Conservation (phyloP, 2,888 invertebrate species). For the Pyralis farinalis region DNA sequence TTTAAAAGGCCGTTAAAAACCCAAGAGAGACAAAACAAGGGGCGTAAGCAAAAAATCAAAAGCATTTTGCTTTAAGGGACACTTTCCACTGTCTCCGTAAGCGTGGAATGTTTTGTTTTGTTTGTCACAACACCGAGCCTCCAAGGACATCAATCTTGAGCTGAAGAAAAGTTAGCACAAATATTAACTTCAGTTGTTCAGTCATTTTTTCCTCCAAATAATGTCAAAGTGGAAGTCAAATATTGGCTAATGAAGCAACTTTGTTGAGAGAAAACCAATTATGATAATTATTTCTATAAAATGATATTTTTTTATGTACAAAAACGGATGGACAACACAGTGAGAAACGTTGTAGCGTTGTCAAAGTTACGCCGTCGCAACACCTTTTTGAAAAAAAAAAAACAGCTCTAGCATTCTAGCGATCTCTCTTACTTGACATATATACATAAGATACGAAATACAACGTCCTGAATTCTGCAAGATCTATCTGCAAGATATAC, state of each 20-base stretch:
- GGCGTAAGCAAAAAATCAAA: conserved; percentile 33
- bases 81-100: conserved; percentile 29
- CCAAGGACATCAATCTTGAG: conserved; percentile 37
- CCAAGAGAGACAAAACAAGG: conserved; percentile 20
- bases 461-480: too few relatives aligned
- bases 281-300: neutral
- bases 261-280: neutral
- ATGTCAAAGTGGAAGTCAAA: neutral
- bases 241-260: neutral
- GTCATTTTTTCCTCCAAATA: conserved; percentile 1
- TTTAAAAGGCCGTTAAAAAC: conserved; percentile 15
- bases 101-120: conserved; percentile 44
- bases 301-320: too few relatives aligned
- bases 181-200: conserved; percentile 29
- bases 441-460: too few relatives aligned
- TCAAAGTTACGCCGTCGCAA: too few relatives aligned
- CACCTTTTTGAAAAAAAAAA: too few relatives aligned
- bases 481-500: too few relatives aligned
- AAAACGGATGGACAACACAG: too few relatives aligned
- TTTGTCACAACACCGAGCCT: conserved; percentile 33
- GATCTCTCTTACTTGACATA: too few relatives aligned
- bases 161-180: conserved; percentile 36
- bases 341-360: too few relatives aligned
- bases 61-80: conserved; percentile 32
- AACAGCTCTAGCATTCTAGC: too few relatives aligned